Percentiles rank a stretch among this genome's conserved stretches.
Evolutionary conservation across 2,888 invertebrate genomes (phyloP).

Genomic region (Petrolisthes cinctipes): DNA sequence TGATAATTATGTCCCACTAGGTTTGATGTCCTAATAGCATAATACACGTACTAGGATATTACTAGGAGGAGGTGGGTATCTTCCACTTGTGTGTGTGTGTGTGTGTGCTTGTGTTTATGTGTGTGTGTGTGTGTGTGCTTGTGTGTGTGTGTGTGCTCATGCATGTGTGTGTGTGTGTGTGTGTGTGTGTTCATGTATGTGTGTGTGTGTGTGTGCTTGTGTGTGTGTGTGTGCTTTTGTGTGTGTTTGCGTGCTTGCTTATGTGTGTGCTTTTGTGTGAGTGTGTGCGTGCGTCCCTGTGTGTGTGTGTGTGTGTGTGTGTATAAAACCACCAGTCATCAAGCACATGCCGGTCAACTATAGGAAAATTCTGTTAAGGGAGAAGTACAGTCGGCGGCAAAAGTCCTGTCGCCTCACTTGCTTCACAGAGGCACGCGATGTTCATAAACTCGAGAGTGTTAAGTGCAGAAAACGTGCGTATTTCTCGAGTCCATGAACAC

Average conservation of each 20-base stretch:
- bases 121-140: constrained; percentile 17
- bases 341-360: no score
- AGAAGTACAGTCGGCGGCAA: no score
- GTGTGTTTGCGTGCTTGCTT: neutral
- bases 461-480: no score
- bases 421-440: no score
- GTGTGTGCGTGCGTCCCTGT: neutral
- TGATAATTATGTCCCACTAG: no score
- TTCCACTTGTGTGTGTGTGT: neutral
- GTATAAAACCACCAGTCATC: neutral
- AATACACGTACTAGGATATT: no score
- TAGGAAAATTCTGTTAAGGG: no score
- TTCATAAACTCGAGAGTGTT: no score
- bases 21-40: no score
- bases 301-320: constrained; percentile 8
- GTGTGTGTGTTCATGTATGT: constrained; percentile 8
- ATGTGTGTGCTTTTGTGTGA: neutral
- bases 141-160: neutral
- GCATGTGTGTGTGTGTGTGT: neutral
- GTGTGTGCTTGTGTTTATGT: constrained; percentile 29
- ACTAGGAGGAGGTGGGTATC: neutral
- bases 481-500: no score
- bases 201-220: constrained; percentile 9
- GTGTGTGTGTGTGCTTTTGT: constrained; percentile 31
- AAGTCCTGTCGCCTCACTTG: no score